Percentiles rank a stretch among this genome's conserved stretches.
These are phyloP conservation scores for Enteromius thamalakanensis DNA, from an alignment of 2,797 vertebrate species.

Conservation along the genomic window DNA sequence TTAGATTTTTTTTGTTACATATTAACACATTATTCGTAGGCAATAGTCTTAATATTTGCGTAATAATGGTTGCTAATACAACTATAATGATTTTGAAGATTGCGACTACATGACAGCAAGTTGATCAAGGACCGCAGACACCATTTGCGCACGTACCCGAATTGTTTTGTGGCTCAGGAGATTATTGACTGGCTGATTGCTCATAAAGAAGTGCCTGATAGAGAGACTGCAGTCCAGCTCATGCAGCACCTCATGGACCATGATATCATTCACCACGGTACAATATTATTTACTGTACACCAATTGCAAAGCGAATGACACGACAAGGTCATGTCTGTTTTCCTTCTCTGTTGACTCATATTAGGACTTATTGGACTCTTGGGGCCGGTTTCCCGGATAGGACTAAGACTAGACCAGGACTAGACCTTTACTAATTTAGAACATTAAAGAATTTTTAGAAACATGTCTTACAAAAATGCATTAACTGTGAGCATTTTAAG, in stretches of 20 bases:
- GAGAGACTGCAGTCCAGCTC: constrained; percentile 78
- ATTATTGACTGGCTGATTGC: constrained; percentile 84
- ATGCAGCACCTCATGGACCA: constrained; percentile 90
- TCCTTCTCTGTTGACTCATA: not conserved
- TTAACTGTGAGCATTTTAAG: too few species aligned
- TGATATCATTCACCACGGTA: constrained; percentile 89
- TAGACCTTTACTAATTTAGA: too few species aligned
- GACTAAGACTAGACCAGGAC: too few species aligned
- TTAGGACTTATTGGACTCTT: not conserved
- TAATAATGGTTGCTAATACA: not conserved
- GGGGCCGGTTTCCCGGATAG: too few species aligned
- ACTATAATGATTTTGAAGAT: constrained; percentile 67
- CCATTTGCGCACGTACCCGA: constrained; percentile 85
- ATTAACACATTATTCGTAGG: not conserved
- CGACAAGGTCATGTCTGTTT: not conserved
- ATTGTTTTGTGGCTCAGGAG: constrained; percentile 88
- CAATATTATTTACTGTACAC: constrained; percentile 39
- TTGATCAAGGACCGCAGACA: constrained; percentile 85
- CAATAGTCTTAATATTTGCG: not conserved
- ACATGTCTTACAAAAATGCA: too few species aligned
- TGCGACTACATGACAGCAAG: constrained; percentile 86
- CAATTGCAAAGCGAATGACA: not conserved
- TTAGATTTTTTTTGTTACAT: not conserved
- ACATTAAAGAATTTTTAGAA: too few species aligned
- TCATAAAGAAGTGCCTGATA: constrained; percentile 84